phyloP scores from a whole-genome alignment of 2,888 invertebrate species.

The Beris chalybata region DNA sequence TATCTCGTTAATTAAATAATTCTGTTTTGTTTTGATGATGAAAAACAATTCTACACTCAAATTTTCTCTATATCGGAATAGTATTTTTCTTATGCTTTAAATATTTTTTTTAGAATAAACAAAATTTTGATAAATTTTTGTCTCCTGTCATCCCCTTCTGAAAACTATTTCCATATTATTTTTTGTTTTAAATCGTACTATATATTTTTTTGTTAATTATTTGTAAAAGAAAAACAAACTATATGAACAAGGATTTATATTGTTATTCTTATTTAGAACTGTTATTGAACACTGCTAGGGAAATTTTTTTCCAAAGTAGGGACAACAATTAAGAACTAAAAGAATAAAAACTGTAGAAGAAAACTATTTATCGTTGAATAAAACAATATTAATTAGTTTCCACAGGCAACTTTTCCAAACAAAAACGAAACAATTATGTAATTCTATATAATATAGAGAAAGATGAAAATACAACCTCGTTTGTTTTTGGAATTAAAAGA shows the following conservation, averaged over 20 bases:
- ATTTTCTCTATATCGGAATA: too few relatives aligned
- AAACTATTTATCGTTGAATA: constrained; percentile 7
- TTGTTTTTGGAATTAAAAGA: neutral
- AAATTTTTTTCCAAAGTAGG: neutral
- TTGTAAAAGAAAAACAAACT: constrained; percentile 14
- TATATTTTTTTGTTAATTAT: constrained; percentile 31
- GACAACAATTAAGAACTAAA: neutral
- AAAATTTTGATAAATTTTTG: constrained; percentile 2
- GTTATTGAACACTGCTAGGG: neutral
- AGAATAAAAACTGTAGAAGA: constrained; percentile 7
- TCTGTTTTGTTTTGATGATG: constrained; percentile 14
- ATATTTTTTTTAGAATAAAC: constrained; percentile 4
- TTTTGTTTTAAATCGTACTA: constrained; percentile 15
- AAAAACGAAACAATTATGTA: constrained; percentile 15
- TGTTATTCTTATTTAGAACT: neutral
- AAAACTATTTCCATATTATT: constrained; percentile 1
- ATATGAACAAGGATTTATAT: neutral
- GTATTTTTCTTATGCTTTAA: too few relatives aligned
- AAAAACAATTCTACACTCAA: constrained; percentile 6
- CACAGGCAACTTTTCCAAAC: constrained; percentile 6
- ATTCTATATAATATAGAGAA: constrained; percentile 27
- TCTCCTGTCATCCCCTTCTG: constrained; percentile 1
- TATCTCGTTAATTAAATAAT: constrained; percentile 28
- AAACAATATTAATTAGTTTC: constrained; percentile 11
- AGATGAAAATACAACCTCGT: constrained; percentile 5